Conservation (phyloP, 2,888 invertebrate genomes). For the Tethea ocularis region DNA sequence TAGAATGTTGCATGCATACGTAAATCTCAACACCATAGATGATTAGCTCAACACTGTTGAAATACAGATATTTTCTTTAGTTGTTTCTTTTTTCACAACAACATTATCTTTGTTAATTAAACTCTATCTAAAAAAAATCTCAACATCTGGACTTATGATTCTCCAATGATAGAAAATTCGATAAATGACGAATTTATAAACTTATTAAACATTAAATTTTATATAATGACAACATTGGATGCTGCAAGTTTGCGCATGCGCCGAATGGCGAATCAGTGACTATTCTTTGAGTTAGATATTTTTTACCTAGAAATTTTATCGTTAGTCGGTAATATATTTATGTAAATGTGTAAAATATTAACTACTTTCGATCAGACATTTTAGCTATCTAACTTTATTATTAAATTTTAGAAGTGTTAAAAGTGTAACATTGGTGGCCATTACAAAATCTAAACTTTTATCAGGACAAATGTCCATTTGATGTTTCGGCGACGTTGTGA, state of each 20-base stretch:
- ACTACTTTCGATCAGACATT: conserved; percentile 49
- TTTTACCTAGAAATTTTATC: conserved; percentile 80
- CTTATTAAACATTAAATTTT: too few species aligned
- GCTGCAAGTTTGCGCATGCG: conserved; percentile 83
- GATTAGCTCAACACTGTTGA: too few species aligned
- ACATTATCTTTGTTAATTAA: too few species aligned
- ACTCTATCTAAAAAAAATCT: too few species aligned
- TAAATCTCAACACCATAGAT: too few species aligned
- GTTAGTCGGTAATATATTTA: conserved; percentile 76
- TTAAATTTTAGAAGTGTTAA: conserved; percentile 66
- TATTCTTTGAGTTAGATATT: conserved; percentile 81
- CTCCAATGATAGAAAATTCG: too few species aligned
- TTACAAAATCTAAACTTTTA: conserved; percentile 84
- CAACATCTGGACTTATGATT: too few species aligned
- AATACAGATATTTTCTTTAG: too few species aligned
- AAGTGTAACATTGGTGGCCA: conserved; percentile 83
- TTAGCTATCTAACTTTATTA: conserved; percentile 44
- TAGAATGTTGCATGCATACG: too few species aligned
- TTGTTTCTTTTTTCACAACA: too few species aligned
- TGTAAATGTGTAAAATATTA: conserved; percentile 60
- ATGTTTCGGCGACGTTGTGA: conserved; percentile 84
- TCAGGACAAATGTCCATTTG: conserved; percentile 83
- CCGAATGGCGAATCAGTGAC: conserved; percentile 83
- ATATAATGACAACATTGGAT: conserved; percentile 57
- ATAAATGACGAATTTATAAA: too few species aligned